A percentile compares a stretch with the other conserved stretches of the same genome.
These are phyloP conservation scores for Brassicogethes aeneus DNA, from an alignment of 2,888 invertebrate genomes.

Conservation along the genomic window DNA sequence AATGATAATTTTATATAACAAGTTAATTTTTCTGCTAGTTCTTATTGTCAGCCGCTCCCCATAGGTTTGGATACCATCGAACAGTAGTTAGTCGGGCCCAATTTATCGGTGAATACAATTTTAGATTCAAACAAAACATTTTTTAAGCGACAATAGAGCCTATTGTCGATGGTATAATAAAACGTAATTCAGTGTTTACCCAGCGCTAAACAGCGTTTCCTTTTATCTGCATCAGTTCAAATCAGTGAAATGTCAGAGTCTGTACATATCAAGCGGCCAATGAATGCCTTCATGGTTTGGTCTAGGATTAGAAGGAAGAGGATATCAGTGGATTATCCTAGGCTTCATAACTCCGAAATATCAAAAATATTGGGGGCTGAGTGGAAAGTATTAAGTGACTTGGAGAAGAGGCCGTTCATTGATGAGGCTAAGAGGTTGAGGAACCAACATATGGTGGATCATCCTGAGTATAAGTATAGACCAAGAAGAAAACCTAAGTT, in stretches of 20 bases:
- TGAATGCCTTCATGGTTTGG: slow-evolving; percentile 93
- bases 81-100: no score
- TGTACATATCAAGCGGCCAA: slow-evolving; percentile 71
- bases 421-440: slow-evolving; percentile 68
- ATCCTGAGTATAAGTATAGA: slow-evolving; percentile 39
- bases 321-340: slow-evolving; percentile 76
- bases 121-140: slow-evolving; percentile 25
- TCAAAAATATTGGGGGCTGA: slow-evolving; percentile 75
- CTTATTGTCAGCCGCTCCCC: no score
- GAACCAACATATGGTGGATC: slow-evolving; percentile 39
- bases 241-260: slow-evolving; percentile 17
- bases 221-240: slow-evolving; percentile 25
- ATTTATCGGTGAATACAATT: slow-evolving; percentile 15
- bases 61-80: no score
- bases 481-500: slow-evolving; percentile 35
- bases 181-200: slow-evolving; percentile 39
- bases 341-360: slow-evolving; percentile 69
- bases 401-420: slow-evolving; percentile 77
- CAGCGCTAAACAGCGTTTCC: slow-evolving; percentile 35
- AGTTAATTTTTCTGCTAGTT: no score
- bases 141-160: slow-evolving; percentile 30
- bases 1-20: no score
- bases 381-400: slow-evolving; percentile 74
- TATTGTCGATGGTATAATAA: slow-evolving; percentile 36
- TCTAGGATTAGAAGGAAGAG: slow-evolving; percentile 69